Evolutionary conservation across 2,888 invertebrate species (phyloP), one percentile per base, ranked within the genome.

Genomic region (Thereva nobilitata): DNA sequence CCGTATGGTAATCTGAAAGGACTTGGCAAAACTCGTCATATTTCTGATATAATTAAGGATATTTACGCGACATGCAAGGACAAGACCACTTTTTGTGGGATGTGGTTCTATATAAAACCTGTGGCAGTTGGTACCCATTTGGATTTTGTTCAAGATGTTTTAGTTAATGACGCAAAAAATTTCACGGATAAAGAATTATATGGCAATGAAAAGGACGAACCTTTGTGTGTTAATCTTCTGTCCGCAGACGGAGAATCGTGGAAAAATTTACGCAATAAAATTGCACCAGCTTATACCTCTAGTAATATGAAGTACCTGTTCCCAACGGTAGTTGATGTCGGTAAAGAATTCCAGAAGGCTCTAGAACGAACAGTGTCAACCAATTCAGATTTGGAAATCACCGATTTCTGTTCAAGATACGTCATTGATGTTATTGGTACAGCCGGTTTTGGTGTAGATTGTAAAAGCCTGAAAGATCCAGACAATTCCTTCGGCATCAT

Each of bases 281-380:
- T 84, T 57, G 80, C 82, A 1, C 82, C 84, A 1, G 82, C 83
- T 0, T 85, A 84, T 71, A 82, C 83, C 3, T 80, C 83, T 0
- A 80, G 82, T 5, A 84, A 83, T 74, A 82, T 84, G 77, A 83
- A 80, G 66, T 77, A 75, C 45, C 83, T 83, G 82, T 79, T 81
- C 71, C 75, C 77, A 9, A 76, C 76, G 0, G 74, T 83, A 7
- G 72, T 77, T 2, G 71, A 76, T 4, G 80, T 82, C 41, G 76
- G 75, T 0, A 69, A 77, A 3, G 70, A 73, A 1, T 75, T 78
- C 53, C 71, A 74, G 0, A 52, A 71, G 0, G 76, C 76, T 34
- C 55, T 78, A 67, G 52, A 72, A 70, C 34, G 76, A 4, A 53
- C 72, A 6, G 54, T 37, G 5, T 6, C 6, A 41, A 23, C 38